Conservation (phyloP, 2,113 vertebrate genomes). For the Rissa tridactyla region DNA sequence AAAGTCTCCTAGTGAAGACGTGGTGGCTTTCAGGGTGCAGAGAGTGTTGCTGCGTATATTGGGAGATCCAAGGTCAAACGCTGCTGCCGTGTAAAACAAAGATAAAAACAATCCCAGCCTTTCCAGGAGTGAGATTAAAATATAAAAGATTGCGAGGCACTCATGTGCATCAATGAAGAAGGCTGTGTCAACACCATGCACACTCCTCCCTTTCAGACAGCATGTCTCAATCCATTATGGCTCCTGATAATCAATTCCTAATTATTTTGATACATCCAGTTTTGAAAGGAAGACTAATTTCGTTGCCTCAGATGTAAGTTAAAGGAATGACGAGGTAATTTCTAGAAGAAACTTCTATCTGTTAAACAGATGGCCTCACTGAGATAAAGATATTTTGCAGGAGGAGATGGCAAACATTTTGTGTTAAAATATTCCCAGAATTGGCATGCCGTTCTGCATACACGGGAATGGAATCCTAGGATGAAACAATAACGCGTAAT, state of each 20-base stretch:
- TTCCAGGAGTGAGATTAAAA: neutral
- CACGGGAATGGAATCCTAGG: neutral
- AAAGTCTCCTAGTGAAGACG: neutral
- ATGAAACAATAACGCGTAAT: neutral
- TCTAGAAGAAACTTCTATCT: neutral
- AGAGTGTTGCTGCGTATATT: neutral
- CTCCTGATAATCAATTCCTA: neutral
- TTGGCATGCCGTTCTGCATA: neutral
- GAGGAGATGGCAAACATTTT: constrained; percentile 28
- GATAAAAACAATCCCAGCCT: neutral
- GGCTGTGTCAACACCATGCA: too few species aligned
- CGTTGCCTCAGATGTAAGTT: neutral
- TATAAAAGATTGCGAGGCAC: fast-evolving
- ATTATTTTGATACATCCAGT: neutral
- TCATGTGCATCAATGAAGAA: fast-evolving
- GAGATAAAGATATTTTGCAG: neutral
- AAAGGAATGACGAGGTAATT: neutral
- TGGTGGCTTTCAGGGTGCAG: neutral
- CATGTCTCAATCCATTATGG: neutral
- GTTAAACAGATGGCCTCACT: neutral
- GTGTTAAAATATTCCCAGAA: constrained; percentile 13
- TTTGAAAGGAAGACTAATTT: neutral
- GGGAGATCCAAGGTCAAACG: neutral
- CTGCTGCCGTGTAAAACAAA: neutral
- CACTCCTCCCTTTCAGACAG: neutral